These are phyloP conservation scores for Taenaris catops DNA, from an alignment of 2,888 invertebrate genomes.

Conservation along the genomic window DNA sequence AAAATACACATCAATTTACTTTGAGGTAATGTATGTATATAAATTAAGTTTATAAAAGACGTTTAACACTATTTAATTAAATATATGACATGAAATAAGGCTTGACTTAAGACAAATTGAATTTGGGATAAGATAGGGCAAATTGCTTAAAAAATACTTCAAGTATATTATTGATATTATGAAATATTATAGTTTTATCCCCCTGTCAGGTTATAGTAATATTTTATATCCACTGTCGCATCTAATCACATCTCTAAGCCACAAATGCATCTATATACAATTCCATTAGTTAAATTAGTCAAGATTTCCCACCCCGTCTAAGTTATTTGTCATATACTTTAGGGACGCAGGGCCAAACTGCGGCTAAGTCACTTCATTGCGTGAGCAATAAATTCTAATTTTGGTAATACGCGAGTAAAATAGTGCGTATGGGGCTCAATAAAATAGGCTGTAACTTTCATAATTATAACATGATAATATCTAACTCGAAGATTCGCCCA, in stretches of 20 bases:
- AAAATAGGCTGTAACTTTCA: conserved; percentile 25
- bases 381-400: conserved; percentile 58
- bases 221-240: no score
- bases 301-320: conserved; percentile 68
- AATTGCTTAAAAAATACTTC: no score
- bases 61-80: no score
- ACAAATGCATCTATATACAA: conserved; percentile 33
- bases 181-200: no score
- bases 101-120: no score
- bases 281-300: conserved; percentile 75
- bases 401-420: conserved; percentile 43
- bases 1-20: no score
- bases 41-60: no score
- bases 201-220: no score
- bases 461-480: conserved; percentile 21
- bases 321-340: conserved; percentile 69
- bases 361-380: conserved; percentile 71
- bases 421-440: conserved; percentile 23
- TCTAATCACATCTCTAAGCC: neutral
- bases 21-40: no score
- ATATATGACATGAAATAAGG: no score
- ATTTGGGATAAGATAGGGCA: no score
- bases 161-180: no score
- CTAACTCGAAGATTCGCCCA: conserved; percentile 15
- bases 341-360: conserved; percentile 62